These are phyloP conservation scores for Sanderia malayensis DNA, from an alignment of 30 jellyfish, hydroid and myxozoan species.

Conservation along the genomic window DNA sequence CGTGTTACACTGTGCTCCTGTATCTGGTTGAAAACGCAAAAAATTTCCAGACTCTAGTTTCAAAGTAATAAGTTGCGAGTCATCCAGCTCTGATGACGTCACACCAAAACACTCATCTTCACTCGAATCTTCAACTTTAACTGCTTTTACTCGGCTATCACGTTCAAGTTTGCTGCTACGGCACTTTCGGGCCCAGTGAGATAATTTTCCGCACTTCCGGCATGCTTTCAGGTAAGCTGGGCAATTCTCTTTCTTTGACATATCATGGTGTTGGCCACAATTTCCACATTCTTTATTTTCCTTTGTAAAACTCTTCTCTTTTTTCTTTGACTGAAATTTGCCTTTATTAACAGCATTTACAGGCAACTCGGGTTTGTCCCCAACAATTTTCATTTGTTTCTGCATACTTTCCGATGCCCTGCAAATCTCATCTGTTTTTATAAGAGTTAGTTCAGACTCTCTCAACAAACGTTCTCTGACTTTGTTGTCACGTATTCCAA, in stretches of 20 bases:
- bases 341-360: constrained; percentile 1
- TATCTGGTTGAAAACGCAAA: constrained; percentile 12
- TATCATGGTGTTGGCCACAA: constrained; percentile 4
- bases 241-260: constrained; percentile 13
- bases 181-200: constrained; percentile 23
- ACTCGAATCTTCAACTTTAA: constrained; percentile 11
- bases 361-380: constrained; percentile 7
- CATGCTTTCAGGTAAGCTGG: constrained; percentile 20
- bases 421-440: constrained; percentile 21
- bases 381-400: background rate
- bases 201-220: constrained; percentile 19
- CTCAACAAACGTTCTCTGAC: constrained; percentile 18
- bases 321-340: background rate
- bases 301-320: background rate
- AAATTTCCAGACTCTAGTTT: constrained; percentile 22
- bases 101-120: constrained; percentile 22
- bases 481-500: constrained; percentile 14
- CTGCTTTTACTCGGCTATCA: constrained; percentile 18
- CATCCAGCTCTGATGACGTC: constrained; percentile 27
- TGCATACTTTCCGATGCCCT: constrained; percentile 24
- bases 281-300: constrained; percentile 1
- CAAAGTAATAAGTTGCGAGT: constrained; percentile 13
- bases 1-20: constrained; percentile 22
- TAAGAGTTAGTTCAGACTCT: constrained; percentile 32
- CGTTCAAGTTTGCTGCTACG: constrained; percentile 18